Evolutionary conservation across 92 coral and sea anemone species (phyloP), one percentile per base, ranked within the genome.

Genomic region (Nematostella vectensis): DNA sequence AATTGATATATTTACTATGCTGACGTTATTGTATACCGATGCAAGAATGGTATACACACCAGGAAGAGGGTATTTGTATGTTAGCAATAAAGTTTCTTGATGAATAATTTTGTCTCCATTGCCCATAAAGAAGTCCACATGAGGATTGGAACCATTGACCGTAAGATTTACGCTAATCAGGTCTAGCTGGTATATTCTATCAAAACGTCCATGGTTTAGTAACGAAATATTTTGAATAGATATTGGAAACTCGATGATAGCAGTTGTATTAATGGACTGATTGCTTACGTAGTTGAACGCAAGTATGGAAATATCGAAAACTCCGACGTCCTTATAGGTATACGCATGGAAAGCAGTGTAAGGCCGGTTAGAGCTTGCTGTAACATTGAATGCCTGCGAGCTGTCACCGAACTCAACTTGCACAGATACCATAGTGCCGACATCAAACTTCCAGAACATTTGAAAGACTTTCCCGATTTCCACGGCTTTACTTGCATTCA

Each of bases 111-210:
- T 62, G 22, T 42, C 37, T 23, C 74, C 88, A 27, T 69, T 74
- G 2, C 62, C 77, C 59, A 65, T 47, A 21, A 55, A 50, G 18
- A 68, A 75, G 39, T 45, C 15, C 18, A 55, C 31, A 24, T 47
- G 61, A 23, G 78, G 82, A 30, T 59, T 75, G 4, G 78, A 50
- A 6, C 88, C 88, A 2, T 30, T 11, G 15, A 63, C 17, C 2
- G 55, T 66, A 54, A 81, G 37, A 10, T 48, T 60, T 31, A 65
- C 51, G n/a, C 37, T 36, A 9, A 75, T 22, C 33, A 54, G 16
- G 28, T 81, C 82, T n/a, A 63, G 51, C 48, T 75, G 88, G 38
- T 81, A 81, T 52, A 75, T 69, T 12, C 37, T 13, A 31, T 75
- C 59, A 40, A 63, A 81, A 0, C 55, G 49, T 9, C 78, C 78